A percentile compares a stretch with the other conserved stretches of the same genome.
phyloP scores from a whole-genome alignment of 1,140 invertebrate genomes.

The Musca vetustissima region DNA sequence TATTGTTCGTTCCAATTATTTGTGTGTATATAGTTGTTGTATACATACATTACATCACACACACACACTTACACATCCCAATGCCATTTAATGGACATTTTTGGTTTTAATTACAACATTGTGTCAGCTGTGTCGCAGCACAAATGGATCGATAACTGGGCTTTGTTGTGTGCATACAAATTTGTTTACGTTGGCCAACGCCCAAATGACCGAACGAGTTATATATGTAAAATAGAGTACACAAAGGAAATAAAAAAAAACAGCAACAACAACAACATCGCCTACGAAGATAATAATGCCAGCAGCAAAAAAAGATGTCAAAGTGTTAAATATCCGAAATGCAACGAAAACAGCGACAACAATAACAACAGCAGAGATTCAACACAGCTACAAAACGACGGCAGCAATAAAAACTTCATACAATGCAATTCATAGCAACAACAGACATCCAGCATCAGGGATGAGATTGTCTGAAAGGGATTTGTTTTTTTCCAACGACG shows the following conservation, averaged over 20 bases:
- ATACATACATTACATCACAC: too few relatives aligned
- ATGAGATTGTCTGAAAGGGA: too few relatives aligned
- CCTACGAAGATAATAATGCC: not conserved
- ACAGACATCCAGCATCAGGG: too few relatives aligned
- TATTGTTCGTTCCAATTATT: too few relatives aligned
- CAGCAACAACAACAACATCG: too few relatives aligned
- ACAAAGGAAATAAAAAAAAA: too few relatives aligned
- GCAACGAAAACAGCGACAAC: not conserved
- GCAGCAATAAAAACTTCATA: too few relatives aligned
- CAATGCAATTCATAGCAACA: too few relatives aligned
- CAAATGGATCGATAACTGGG: slow-evolving; percentile 1
- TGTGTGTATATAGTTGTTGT: too few relatives aligned
- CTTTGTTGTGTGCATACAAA: slow-evolving; percentile 4
- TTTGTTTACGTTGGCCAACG: slow-evolving; percentile 16
- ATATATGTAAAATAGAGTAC: not conserved
- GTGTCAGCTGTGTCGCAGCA: slow-evolving; percentile 13
- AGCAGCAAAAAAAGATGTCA: slow-evolving; percentile 9
- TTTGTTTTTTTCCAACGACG: too few relatives aligned
- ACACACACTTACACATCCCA: too few relatives aligned
- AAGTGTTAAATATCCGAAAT: slow-evolving; percentile 19
- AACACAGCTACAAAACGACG: not conserved
- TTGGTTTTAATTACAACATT: slow-evolving; percentile 17
- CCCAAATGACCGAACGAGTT: slow-evolving; percentile 1
- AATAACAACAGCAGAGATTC: not conserved
- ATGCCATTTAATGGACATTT: not conserved